Evolutionary conservation across 2,797 vertebrate genomes (phyloP), one percentile per base, ranked within the genome.

Genomic region (Spondyliosoma cantharus): DNA sequence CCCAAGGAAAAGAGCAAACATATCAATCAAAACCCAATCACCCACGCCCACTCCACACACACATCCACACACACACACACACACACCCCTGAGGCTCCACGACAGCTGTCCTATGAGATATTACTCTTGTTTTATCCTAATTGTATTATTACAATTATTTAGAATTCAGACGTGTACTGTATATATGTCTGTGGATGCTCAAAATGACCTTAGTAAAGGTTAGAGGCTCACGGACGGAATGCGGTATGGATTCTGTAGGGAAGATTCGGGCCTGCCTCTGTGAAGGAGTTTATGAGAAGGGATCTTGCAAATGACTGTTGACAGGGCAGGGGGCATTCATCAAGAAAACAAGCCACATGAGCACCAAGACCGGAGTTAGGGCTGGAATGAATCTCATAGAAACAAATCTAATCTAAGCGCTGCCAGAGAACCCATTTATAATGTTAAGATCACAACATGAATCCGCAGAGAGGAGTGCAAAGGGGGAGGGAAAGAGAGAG

Each of bases 381-480:
- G 84, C 87, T 82, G 76, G 85, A 91, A 91, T 89, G 87, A 93
- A 93, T 93, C 86, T 90, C 89, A 90, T 83, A 74, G 90, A 91
- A 93, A 93, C 92, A 94, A 93, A 93, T 94, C 88, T 91, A 92
- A 94, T 94, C 86, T 64, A 86, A 90, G 84, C 63, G n/a, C 88
- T 84, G 90, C 88, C 85, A 88, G 88, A 92, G 89, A 91, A 74
- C 57, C 87, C 89, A 93, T 94, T 94, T 92, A 93, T 93, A 92
- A 93, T 71, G 86, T 89, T 92, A 90, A 90, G 80, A 94, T 88
- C 90, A 85, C 86, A 90, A 88, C 92, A 81, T 80, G 89, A 84
- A 90, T 90, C 84, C 85, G 67, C 52, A 89, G 88, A 83, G 78
- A 86, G 72, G 76, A 74, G 74, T 57, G 74, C 37, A 63, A 64